A percentile compares a stretch with the other conserved stretches of the same genome.
Conservation (phyloP, 2,797 vertebrate genomes). For the Leptoclinus maculatus region DNA sequence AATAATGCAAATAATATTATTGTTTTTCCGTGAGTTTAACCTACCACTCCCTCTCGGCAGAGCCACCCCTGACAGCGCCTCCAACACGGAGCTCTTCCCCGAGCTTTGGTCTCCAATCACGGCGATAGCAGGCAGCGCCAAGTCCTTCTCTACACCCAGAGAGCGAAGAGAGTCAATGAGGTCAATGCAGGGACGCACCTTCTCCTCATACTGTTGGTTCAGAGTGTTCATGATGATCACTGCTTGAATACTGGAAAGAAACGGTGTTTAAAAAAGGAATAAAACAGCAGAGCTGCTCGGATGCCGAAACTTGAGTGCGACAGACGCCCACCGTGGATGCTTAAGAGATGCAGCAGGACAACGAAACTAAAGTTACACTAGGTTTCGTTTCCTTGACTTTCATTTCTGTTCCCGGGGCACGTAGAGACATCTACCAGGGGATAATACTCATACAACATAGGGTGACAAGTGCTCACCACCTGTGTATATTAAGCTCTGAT, state of each 20-base stretch:
- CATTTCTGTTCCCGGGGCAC: no score
- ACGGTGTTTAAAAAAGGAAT: not conserved
- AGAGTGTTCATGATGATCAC: constrained; percentile 60
- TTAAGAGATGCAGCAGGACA: no score
- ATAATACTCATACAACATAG: no score
- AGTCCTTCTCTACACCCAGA: constrained; percentile 89
- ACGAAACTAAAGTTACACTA: no score
- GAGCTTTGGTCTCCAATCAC: constrained; percentile 96
- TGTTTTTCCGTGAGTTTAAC: not conserved
- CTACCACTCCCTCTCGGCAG: constrained; percentile 91
- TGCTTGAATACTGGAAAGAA: not conserved
- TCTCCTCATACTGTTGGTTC: constrained; percentile 85
- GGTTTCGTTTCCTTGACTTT: no score
- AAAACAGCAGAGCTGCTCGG: no score
- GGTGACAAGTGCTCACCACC: no score
- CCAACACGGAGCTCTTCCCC: constrained; percentile 93
- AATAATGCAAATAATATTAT: not conserved
- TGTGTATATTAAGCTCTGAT: no score
- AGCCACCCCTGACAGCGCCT: constrained; percentile 91
- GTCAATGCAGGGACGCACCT: constrained; percentile 89
- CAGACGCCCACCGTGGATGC: no score
- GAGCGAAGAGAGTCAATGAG: constrained; percentile 89
- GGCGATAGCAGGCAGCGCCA: constrained; percentile 88
- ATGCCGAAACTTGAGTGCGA: no score
- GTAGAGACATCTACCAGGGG: no score